Conservation (phyloP, 2,797 vertebrate species). For the Girardinus metallicus region DNA sequence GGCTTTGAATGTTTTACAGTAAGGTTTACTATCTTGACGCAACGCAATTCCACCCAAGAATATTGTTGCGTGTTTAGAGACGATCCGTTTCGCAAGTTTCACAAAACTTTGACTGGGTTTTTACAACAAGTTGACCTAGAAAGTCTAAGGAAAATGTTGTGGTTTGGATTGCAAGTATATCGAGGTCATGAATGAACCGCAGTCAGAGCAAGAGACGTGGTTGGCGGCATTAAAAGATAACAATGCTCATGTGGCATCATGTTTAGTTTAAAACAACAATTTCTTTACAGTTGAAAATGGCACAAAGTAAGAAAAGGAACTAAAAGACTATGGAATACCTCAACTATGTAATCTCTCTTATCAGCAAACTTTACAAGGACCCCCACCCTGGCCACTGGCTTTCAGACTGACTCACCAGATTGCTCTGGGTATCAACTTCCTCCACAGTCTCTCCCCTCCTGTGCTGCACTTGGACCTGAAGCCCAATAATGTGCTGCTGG, state of each 20-base stretch:
- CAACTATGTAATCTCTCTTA: background rate
- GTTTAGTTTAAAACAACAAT: background rate
- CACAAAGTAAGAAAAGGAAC: background rate
- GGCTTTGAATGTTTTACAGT: background rate
- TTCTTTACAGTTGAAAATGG: background rate
- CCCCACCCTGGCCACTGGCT: conserved; percentile 69
- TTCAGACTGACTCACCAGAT: conserved; percentile 77
- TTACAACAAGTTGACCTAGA: background rate
- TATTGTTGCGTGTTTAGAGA: background rate
- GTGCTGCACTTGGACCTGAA: conserved; percentile 84
- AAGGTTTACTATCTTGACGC: background rate
- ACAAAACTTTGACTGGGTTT: background rate
- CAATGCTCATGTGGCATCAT: background rate
- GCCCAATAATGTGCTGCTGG: conserved; percentile 82
- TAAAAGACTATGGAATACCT: background rate
- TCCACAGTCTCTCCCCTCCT: conserved; percentile 72
- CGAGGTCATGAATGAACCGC: background rate
- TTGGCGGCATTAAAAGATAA: background rate
- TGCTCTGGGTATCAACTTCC: conserved; percentile 82
- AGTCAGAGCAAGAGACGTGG: background rate
- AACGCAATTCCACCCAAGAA: background rate
- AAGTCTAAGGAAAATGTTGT: background rate
- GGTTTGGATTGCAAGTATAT: background rate
- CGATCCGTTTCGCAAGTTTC: background rate
- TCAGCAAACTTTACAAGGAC: conserved; percentile 43